Evolutionary conservation across 2,888 invertebrate genomes (phyloP), one percentile per base, ranked within the genome.

Genomic region (Resseliella maxima): DNA sequence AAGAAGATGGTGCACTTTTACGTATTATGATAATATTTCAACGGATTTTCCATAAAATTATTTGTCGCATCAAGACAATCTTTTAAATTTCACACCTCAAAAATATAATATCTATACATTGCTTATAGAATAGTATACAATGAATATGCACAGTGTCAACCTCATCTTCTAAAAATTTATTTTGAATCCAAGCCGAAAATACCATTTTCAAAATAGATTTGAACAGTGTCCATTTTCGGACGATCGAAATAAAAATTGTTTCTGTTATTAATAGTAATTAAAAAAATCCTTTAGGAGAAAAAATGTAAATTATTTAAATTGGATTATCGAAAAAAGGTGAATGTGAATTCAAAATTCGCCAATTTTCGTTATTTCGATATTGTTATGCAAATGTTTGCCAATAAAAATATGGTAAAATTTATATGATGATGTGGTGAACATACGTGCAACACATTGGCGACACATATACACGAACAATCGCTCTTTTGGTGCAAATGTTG

Each of bases 321-420:
- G 72, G 31, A 72, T 72, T 72, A 72, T 35, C 10, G 12, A 31
- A 72, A 72, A 72, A 72, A 24, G 12, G 6, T 6, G 24, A 24
- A 10, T 24, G 24, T 10, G 59, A 24, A 24, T 2, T 24, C 0
- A 72, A 15, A 15, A 72, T 72, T 31, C 72, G 15, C 35, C 27
- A 72, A 72, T 72, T 72, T 72, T 72, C 72, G 72, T 72, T 31
- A 72, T 72, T 72, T 72, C 72, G 72, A 72, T 72, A 72, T 72
- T 72, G 27, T 72, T 72, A 72, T 72, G 72, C 72, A 72, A 72
- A 72, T 72, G 72, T 72, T 72, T 72, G 72, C 3, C 15, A 72
- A 72, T 72, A 35, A 10, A 18, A 72, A 72, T 72, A 35, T 31
- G 72, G 31, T 72, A 15, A 72, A 72, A 72, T 72, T 31, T 72